A percentile compares a stretch with the other conserved stretches of the same genome.
Evolutionary conservation across 2,113 vertebrate genomes (phyloP).

Genomic region (Solea solea): DNA sequence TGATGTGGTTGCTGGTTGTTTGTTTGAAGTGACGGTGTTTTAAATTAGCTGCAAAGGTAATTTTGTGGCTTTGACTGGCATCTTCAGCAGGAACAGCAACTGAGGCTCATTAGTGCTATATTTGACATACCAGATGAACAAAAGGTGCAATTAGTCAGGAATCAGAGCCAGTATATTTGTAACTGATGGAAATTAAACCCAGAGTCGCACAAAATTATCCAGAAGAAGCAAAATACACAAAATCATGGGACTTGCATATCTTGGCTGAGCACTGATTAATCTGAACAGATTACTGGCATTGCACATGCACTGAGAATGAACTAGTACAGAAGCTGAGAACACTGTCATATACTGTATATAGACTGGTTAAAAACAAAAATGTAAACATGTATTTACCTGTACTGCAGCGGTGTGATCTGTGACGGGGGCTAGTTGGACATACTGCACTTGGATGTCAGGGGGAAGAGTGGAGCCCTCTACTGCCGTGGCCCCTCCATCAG

Average conservation of each 20-base stretch:
- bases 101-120: not conserved
- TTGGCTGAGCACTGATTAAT: not conserved
- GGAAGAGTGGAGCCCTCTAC: conserved; percentile 92
- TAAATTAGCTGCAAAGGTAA: not conserved
- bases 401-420: conserved; percentile 86
- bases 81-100: conserved; percentile 1
- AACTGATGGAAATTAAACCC: not conserved
- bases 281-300: conserved; percentile 22
- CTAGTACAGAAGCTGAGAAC: conserved; percentile 14
- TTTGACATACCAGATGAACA: not conserved
- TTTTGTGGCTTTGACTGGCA: not conserved
- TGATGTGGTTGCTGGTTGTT: conserved; percentile 1
- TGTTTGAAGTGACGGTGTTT: conserved; percentile 6
- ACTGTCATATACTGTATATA: conserved; percentile 42
- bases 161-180: not conserved
- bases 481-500: conserved; percentile 85
- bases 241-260: not conserved
- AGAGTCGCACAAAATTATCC: not conserved
- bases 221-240: not conserved
- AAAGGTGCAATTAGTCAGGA: not conserved
- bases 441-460: conserved; percentile 97
- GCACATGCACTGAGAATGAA: conserved; percentile 42
- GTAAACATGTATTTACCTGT: conserved; percentile 81
- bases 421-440: conserved; percentile 94
- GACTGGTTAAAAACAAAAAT: conserved; percentile 37